Base-by-base conservation (phyloP, 2,888 invertebrate species). In the Acrobasis repandana region DNA sequence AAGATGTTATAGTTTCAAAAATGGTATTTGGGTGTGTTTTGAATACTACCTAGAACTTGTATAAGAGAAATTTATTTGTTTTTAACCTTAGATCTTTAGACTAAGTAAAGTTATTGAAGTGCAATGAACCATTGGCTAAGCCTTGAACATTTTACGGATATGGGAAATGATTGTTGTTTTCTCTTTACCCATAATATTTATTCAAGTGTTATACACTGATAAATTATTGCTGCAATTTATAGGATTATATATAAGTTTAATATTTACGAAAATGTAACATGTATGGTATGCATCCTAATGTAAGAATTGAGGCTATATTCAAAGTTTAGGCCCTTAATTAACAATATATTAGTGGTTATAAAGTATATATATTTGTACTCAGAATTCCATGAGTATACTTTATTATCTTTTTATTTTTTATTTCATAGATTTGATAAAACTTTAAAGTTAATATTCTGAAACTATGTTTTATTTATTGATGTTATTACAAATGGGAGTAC, bases 61-160 rank as follows among this genome's bases (percentile, higher is more conserved):
- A 69, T 70, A 73, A 70, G 69, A 63, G 71, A 72, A 74, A 70
- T 71, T 72, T 72, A 71, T 71, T 71, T 75, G 73, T 80, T 81
- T 75, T 73, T 75, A 68, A 76, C 70, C 73, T 72, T 73, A 75
- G 72, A 76, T 67, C 65, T 71, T 66, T 75, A 67, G 76, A 72
- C 61, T 86, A 83, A 80, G 81, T 70, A 66, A 78, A 75, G 71
- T 76, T 77, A 77, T 71, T 77, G 74, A 81, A 84, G 90, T 91
- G 90, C 90, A 91, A 91, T 90, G 83, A 85, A 81, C 75, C 74
- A 79, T 82, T 86, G 90, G 90, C 90, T 74, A 83, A 89, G 90
- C 90, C 90, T 80, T 82, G 72, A 82, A 75, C 77, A 80, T 84
- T 78, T 85, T 87, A 78, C 82, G 79, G 79, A 83, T 86, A 82